A percentile compares a stretch with the other conserved stretches of the same genome.
Conservation (phyloP, 1,140 invertebrate genomes). For the Sitobion miscanthi region DNA sequence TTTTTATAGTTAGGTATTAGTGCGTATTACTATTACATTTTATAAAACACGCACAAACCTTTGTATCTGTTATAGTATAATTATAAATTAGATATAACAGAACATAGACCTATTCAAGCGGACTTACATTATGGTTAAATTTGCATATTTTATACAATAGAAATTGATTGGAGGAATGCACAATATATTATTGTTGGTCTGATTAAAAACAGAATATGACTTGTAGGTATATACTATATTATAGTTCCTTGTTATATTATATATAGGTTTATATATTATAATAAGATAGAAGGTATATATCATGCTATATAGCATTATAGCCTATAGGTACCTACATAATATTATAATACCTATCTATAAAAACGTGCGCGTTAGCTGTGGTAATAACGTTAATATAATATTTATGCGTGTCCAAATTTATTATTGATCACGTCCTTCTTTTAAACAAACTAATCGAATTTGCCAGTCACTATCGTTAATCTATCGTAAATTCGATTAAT, state of each 20-base stretch:
- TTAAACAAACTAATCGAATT: constrained; percentile 41
- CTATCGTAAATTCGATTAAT: constrained; percentile 41
- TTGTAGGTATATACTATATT: background rate
- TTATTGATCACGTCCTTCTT: constrained; percentile 39
- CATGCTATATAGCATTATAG: background rate
- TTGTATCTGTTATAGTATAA: background rate
- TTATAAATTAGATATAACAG: background rate
- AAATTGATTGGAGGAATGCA: background rate
- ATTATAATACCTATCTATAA: background rate
- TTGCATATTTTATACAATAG: background rate
- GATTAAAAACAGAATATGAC: background rate
- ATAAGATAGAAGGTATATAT: background rate
- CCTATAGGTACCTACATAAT: background rate
- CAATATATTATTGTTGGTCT: background rate
- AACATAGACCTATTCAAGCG: background rate
- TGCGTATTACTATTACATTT: background rate
- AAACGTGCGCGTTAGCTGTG: background rate
- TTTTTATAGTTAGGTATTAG: background rate
- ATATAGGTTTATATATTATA: background rate
- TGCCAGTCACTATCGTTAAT: constrained; percentile 33
- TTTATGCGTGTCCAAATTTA: constrained; percentile 6
- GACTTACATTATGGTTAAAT: background rate
- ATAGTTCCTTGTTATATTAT: background rate
- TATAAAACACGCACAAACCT: background rate
- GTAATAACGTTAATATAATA: background rate